Evolutionary conservation across 2,113 vertebrate genomes (phyloP).

Genomic region (Tangachromis dhanisi): DNA sequence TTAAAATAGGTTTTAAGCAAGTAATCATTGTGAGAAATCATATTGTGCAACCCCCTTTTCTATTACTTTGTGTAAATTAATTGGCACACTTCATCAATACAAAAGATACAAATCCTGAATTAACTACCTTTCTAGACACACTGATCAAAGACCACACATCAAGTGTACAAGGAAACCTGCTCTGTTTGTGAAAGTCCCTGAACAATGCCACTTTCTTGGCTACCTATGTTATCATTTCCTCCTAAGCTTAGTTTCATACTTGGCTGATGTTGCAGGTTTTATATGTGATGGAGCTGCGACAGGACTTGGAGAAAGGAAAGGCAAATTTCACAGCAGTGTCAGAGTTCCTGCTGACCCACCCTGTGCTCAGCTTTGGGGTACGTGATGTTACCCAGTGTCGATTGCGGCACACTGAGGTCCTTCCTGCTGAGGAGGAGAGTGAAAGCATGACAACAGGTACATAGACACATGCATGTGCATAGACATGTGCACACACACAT

Average conservation of each 20-base stretch:
- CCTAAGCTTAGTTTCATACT: neutral
- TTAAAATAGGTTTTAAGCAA: neutral
- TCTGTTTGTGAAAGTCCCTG: neutral
- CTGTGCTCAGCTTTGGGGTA: conserved; percentile 93
- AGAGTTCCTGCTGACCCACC: conserved; percentile 95
- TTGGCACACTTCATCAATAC: neutral
- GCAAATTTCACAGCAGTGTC: conserved; percentile 95
- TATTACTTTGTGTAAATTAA: neutral
- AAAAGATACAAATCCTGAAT: neutral
- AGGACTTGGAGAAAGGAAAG: conserved; percentile 89
- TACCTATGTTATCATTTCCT: neutral
- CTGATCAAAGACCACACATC: neutral
- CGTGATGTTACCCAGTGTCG: conserved; percentile 85
- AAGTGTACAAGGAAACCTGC: neutral
- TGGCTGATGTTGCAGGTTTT: conserved; percentile 75
- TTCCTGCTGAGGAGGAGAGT: conserved; percentile 88
- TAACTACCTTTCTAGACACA: neutral
- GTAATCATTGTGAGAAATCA: neutral
- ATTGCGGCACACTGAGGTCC: conserved; percentile 86
- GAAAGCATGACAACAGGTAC: conserved; percentile 83
- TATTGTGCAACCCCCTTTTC: neutral
- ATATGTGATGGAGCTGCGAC: conserved; percentile 94
- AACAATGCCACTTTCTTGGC: neutral
- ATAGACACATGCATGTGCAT: neutral
- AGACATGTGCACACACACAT: neutral